These are phyloP conservation scores for Momotus momota DNA, from an alignment of 2,797 vertebrate genomes.

Conservation along the genomic window DNA sequence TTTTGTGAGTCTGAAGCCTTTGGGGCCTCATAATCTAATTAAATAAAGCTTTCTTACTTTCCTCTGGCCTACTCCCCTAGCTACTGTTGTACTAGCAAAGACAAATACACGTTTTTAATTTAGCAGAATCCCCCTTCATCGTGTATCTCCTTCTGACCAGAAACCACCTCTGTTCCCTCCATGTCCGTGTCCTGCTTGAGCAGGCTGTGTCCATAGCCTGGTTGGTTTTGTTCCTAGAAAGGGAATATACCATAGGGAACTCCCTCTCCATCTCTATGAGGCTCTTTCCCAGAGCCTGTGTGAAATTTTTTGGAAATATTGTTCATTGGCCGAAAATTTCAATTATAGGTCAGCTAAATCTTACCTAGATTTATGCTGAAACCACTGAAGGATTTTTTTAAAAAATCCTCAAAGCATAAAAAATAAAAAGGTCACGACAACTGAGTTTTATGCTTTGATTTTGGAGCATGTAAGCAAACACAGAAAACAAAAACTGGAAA, in stretches of 20 bases:
- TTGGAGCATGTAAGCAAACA: neutral
- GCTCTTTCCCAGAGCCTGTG: neutral
- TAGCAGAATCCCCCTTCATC: neutral
- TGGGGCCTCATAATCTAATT: constrained; percentile 69
- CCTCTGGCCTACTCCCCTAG: constrained; percentile 21
- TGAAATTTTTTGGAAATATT: neutral
- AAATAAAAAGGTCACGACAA: neutral
- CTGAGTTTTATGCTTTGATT: neutral
- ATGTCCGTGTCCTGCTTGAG: neutral
- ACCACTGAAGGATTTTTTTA: neutral
- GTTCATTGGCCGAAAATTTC: neutral
- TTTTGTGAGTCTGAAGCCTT: constrained; percentile 55
- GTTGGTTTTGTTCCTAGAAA: neutral
- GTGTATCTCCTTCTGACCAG: neutral
- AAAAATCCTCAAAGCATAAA: neutral
- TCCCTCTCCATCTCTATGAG: neutral
- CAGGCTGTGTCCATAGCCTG: neutral
- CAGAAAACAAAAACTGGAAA: neutral
- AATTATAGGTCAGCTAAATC: neutral
- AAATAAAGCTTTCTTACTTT: constrained; percentile 58
- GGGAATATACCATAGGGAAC: neutral
- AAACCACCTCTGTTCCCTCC: neutral
- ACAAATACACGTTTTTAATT: constrained; percentile 58
- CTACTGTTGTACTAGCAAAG: constrained; percentile 32
- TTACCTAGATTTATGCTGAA: neutral